Evolutionary conservation across 2,888 invertebrate species (phyloP), one percentile per base, ranked within the genome.

Genomic region (Coelogynopora nodosa): DNA sequence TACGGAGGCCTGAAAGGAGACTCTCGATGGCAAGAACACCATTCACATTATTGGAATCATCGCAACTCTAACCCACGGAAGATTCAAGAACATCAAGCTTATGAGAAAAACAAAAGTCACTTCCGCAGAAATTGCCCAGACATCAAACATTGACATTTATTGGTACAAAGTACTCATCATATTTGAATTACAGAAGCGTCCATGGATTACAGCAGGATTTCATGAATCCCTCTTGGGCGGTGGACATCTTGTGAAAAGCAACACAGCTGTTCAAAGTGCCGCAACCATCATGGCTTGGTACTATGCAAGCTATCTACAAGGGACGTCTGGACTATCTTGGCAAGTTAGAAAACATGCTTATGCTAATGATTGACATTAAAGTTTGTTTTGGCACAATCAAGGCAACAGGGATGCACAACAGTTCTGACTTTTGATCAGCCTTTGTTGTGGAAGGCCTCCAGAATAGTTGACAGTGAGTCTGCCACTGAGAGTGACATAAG

Each of bases 51-150:
- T 49, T 10, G 27, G 74, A 74, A 74, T 23, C 74, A 74, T 74
- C 74, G 23, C n/a, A n/a, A n/a, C n/a, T n/a, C n/a, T n/a, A n/a
- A n/a, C n/a, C n/a, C 74, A n/a, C 23, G 74, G 74, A 74, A 74
- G 74, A 74, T 74, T 74, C 74, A 74, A 74, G 74, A 74, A 74
- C 74, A 74, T 74, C 74, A 74, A 74, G 74, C 74, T 74, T 26
- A 10, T 26, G 27, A 74, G 74, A 74, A 74, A 49, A 74, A 74
- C 74, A 74, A 74, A 74, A 74, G 27, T 74, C 74, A 74, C 74
- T 23, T 74, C 74, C 27, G 23, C 5, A 74, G 5, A 74, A 74
- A 74, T 74, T 23, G 74, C 74, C 74, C 74, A 74, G 74, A 74
- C 74, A 74, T 74, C 18, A 74, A 74, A 74, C 18, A 74, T 74